These are phyloP conservation scores for Anhinga anhinga DNA, from an alignment of 2,113 vertebrate species.

Conservation along the genomic window DNA sequence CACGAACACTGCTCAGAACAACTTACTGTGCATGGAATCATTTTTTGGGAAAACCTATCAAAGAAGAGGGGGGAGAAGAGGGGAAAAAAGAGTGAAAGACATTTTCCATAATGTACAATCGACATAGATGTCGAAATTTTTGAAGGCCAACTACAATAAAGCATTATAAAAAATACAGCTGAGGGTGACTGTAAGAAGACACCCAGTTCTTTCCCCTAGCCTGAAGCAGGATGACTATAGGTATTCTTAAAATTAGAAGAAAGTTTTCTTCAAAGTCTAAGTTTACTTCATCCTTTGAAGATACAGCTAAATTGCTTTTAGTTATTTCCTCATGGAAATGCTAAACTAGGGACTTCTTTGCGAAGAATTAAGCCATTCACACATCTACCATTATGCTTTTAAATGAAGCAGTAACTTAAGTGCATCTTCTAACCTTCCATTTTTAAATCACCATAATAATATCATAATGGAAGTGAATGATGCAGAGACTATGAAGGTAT, in stretches of 20 bases:
- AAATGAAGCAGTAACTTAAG: background rate
- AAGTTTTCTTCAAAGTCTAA: background rate
- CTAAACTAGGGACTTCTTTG: background rate
- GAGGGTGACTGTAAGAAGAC: background rate
- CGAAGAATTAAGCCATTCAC: background rate
- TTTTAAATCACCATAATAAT: background rate
- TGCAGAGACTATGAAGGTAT: background rate
- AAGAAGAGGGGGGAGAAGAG: background rate
- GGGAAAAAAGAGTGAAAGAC: background rate
- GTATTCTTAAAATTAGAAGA: background rate
- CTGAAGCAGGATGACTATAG: background rate
- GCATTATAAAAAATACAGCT: background rate
- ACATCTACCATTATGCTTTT: background rate
- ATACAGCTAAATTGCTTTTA: background rate
- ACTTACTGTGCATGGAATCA: background rate
- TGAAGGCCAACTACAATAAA: background rate
- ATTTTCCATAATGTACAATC: background rate
- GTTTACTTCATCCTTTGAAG: background rate
- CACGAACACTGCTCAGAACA: background rate
- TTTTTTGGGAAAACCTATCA: conserved; percentile 59
- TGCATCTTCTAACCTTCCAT: background rate
- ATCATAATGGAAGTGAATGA: background rate
- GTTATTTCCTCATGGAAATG: background rate
- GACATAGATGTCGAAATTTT: background rate
- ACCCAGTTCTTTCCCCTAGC: background rate